These are phyloP conservation scores for Cheilosia vulpina DNA, from an alignment of 2,888 invertebrate species.

Conservation along the genomic window DNA sequence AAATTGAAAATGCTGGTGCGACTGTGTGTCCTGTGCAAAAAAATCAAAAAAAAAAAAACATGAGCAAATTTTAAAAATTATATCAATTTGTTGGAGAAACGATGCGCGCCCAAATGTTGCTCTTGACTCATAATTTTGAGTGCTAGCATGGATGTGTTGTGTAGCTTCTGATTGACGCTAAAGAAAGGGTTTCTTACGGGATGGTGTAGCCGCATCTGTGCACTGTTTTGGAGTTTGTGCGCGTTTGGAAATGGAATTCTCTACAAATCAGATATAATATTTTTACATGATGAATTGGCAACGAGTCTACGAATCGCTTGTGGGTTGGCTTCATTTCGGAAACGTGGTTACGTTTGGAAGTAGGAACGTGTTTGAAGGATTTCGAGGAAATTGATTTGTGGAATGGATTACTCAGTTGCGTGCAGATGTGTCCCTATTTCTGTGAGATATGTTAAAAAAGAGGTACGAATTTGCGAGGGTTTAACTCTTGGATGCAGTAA, in stretches of 20 bases:
- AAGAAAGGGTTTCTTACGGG: constrained; percentile 21
- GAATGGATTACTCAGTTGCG: too few relatives aligned
- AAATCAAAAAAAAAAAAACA: neutral
- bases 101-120: constrained; percentile 49
- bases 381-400: too few relatives aligned
- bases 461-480: too few relatives aligned
- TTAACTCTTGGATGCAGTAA: too few relatives aligned
- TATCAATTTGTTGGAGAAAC: constrained; percentile 53
- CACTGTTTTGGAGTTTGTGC: too few relatives aligned
- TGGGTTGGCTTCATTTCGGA: neutral
- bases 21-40: neutral
- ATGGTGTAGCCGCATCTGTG: constrained; percentile 7
- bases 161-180: constrained; percentile 34
- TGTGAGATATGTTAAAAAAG: too few relatives aligned
- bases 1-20: constrained; percentile 33
- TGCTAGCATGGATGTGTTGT: neutral
- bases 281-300: constrained; percentile 18
- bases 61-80: constrained; percentile 11
- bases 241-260: too few relatives aligned
- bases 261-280: neutral
- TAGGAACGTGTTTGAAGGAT: too few relatives aligned
- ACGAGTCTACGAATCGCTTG: neutral
- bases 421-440: too few relatives aligned
- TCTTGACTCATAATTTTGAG: constrained; percentile 38
- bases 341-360: neutral